These are phyloP conservation scores for Paradoxurus hermaphroditus DNA, from an alignment of 2,113 vertebrate species.

Conservation along the genomic window DNA sequence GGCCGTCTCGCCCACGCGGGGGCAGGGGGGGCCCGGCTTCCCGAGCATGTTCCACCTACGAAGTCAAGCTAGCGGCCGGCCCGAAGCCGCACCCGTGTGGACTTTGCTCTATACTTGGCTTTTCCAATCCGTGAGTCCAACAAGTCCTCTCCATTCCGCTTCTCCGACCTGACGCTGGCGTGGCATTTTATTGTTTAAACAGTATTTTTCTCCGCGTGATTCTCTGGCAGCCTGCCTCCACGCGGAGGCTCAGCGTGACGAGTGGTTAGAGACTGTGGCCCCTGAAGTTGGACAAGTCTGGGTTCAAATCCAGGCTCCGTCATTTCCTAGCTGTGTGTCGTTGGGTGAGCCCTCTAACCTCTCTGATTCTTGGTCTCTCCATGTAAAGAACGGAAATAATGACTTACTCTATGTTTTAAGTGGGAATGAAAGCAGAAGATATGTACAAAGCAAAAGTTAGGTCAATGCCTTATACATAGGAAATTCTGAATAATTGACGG, in stretches of 20 bases:
- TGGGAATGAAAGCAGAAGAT: neutral
- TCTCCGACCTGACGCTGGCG: neutral
- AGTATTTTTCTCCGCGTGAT: neutral
- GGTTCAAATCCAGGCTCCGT: neutral
- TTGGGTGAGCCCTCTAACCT: neutral
- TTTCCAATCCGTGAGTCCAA: neutral
- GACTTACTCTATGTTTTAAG: neutral
- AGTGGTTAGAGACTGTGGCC: neutral
- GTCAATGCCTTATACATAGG: neutral
- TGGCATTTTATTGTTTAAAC: neutral
- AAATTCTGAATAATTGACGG: neutral
- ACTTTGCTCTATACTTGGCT: neutral
- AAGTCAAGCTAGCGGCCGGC: neutral
- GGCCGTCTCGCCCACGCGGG: accelerated
- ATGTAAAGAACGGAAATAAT: neutral
- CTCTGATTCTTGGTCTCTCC: neutral
- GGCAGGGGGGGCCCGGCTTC: neutral
- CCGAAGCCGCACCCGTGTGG: neutral
- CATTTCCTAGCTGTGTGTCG: neutral
- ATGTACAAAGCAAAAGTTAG: neutral
- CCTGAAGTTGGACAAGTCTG: neutral
- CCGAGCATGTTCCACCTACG: neutral
- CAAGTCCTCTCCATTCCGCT: neutral
- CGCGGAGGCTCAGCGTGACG: neutral
- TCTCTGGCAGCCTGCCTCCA: neutral